These are phyloP conservation scores for Fragum sueziense DNA, from an alignment of 2,888 invertebrate genomes.

Conservation along the genomic window DNA sequence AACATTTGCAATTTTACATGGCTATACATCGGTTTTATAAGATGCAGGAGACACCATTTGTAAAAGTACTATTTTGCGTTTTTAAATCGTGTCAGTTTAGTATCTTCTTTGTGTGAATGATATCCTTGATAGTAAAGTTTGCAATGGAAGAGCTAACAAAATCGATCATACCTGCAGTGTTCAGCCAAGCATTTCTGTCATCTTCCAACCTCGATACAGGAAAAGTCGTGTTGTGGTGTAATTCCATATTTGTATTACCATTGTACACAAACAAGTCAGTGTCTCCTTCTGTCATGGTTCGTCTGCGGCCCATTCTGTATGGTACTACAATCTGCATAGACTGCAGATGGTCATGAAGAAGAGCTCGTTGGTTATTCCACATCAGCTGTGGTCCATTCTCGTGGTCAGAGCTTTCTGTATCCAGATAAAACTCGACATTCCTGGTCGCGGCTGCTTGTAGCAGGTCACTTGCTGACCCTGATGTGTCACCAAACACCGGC, in stretches of 20 bases:
- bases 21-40: too few relatives aligned
- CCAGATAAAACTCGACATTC: neutral
- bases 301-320: neutral
- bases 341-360: neutral
- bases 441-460: neutral
- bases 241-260: neutral
- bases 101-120: too few relatives aligned
- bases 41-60: too few relatives aligned
- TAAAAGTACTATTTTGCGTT: too few relatives aligned
- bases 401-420: neutral
- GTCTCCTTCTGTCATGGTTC: conserved; percentile 1
- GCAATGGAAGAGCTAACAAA: neutral
- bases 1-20: too few relatives aligned
- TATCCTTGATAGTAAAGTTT: too few relatives aligned
- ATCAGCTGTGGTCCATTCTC: neutral
- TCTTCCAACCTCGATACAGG: neutral
- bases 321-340: neutral
- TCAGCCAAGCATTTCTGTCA: conserved; percentile 6
- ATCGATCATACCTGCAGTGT: conserved; percentile 25
- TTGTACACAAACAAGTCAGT: neutral
- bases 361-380: neutral
- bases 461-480: conserved; percentile 15
- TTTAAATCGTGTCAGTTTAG: too few relatives aligned
- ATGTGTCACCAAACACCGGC: conserved; percentile 4
- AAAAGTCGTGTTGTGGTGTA: neutral